A percentile compares a stretch with the other conserved stretches of the same genome.
phyloP scores from a whole-genome alignment of 2,113 vertebrate species.

The Callorhinus ursinus region DNA sequence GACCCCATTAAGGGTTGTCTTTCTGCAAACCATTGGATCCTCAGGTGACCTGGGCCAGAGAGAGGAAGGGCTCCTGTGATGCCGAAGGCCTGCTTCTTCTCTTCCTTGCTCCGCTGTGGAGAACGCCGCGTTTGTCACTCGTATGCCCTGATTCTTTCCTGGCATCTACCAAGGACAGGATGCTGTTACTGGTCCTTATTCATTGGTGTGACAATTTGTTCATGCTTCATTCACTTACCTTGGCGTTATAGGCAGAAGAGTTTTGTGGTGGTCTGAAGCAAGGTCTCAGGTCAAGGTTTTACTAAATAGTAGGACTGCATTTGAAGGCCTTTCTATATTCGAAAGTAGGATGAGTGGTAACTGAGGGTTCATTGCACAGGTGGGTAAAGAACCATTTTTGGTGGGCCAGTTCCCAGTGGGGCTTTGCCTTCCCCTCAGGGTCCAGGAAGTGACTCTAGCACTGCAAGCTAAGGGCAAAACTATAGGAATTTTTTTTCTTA shows the following conservation, averaged over 20 bases:
- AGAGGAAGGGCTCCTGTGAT: background rate
- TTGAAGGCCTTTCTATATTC: conserved; percentile 38
- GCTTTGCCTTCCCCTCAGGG: background rate
- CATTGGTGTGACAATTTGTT: conserved; percentile 63
- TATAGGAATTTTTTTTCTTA: background rate
- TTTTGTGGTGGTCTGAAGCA: conserved; percentile 59
- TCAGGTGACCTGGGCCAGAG: background rate
- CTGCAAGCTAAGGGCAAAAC: background rate
- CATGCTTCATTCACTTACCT: conserved; percentile 61
- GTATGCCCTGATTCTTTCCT: conserved; percentile 57
- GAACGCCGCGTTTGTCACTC: fast-evolving
- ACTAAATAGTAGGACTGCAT: conserved; percentile 34
- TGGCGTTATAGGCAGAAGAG: conserved; percentile 37
- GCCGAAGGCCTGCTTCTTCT: background rate
- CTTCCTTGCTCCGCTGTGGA: background rate
- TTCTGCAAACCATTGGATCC: background rate
- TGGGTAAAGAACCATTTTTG: background rate
- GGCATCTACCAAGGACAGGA: conserved; percentile 59
- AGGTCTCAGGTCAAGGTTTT: conserved; percentile 53
- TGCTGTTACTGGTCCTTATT: conserved; percentile 60
- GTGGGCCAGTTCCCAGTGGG: background rate
- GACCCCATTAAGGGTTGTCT: background rate
- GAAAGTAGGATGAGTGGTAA: background rate
- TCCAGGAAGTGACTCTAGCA: background rate
- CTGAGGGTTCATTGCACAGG: background rate